Conservation (phyloP, 2,797 vertebrate species). For the Amblyopsis hoosieri region DNA sequence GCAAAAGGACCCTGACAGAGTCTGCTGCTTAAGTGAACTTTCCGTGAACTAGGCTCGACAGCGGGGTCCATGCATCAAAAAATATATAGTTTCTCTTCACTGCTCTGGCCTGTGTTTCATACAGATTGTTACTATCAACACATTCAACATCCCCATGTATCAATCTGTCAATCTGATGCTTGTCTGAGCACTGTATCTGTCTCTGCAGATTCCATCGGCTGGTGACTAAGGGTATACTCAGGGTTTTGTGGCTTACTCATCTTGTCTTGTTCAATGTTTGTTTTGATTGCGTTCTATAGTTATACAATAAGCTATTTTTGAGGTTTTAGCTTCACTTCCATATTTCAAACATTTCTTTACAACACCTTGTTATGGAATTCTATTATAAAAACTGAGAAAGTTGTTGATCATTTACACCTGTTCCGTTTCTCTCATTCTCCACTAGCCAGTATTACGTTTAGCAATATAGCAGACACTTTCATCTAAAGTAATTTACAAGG, state of each 20-base stretch:
- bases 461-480: no score
- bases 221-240: slow-evolving; percentile 37
- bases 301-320: no score
- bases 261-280: slow-evolving; percentile 50
- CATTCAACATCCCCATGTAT: slow-evolving; percentile 66
- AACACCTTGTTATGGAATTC: no score
- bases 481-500: no score
- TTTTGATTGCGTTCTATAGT: neutral
- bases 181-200: slow-evolving; percentile 63
- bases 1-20: slow-evolving; percentile 79
- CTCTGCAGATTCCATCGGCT: slow-evolving; percentile 59
- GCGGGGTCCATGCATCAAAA: slow-evolving; percentile 71
- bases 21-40: slow-evolving; percentile 81
- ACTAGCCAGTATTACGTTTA: no score
- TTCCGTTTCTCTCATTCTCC: no score
- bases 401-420: no score
- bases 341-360: no score
- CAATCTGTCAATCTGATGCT: slow-evolving; percentile 75
- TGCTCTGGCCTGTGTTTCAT: slow-evolving; percentile 72
- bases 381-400: no score
- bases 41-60: slow-evolving; percentile 79
- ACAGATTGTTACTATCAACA: slow-evolving; percentile 73
- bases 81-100: slow-evolving; percentile 66
- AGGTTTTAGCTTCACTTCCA: no score
- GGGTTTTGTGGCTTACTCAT: slow-evolving; percentile 49